Conservation (phyloP, 2,888 invertebrate genomes). For the Cynaeus angustus region DNA sequence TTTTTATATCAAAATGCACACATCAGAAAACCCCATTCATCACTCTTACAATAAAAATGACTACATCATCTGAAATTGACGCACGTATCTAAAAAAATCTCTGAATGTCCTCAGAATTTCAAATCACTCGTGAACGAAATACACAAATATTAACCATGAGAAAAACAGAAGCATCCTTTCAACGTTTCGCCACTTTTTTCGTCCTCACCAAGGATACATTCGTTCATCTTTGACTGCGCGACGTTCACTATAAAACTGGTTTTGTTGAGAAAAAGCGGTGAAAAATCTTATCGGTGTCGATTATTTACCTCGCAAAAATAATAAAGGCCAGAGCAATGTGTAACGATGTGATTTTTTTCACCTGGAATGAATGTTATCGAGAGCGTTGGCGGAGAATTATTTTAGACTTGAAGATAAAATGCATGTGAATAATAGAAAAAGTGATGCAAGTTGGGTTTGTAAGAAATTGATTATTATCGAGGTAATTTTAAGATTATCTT, state of each 20-base stretch:
- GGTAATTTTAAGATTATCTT: too few relatives aligned
- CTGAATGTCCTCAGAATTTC: not conserved
- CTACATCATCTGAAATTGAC: not conserved
- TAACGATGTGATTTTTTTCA: not conserved
- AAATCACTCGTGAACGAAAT: not conserved
- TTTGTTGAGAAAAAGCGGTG: not conserved
- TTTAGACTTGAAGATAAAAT: too few relatives aligned
- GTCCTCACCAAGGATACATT: not conserved
- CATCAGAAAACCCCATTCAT: not conserved
- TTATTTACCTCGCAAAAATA: conserved; percentile 3
- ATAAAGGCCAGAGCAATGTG: not conserved
- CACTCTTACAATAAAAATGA: not conserved
- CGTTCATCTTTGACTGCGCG: not conserved
- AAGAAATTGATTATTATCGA: too few relatives aligned
- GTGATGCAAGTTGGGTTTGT: too few relatives aligned
- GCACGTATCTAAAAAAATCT: not conserved
- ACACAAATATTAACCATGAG: conserved; percentile 13
- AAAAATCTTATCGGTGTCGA: conserved; percentile 9
- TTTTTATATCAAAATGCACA: too few relatives aligned
- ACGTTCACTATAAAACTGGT: not conserved
- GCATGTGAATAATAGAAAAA: too few relatives aligned
- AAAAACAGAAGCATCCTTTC: not conserved
- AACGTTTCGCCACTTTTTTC: not conserved
- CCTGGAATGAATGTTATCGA: conserved; percentile 10
- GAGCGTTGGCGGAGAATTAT: too few relatives aligned